Base-by-base conservation (phyloP, 2,113 vertebrate genomes). In the Sceloporus tristichus region DNA sequence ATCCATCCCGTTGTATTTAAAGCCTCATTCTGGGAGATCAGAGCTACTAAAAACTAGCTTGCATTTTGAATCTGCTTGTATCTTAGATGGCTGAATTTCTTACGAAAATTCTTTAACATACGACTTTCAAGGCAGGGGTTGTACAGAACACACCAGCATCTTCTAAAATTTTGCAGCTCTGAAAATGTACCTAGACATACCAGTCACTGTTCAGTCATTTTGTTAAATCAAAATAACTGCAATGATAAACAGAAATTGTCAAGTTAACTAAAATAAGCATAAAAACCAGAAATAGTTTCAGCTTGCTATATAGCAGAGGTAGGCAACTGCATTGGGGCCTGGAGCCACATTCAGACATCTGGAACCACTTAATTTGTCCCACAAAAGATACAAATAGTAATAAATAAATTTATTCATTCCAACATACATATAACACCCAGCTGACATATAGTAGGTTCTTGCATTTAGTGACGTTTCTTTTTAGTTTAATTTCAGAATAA, bases 11-110 rank as follows among this genome's bases (percentile, higher is more conserved):
- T 89, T 90, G 82, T 0, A 53, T 82, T 95, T 91, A 76, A 92
- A 92, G 84, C 88, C 91, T 95, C 65, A 40, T 79, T 90, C 84
- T 78, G 87, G 56, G 92, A 94, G 94, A 94, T 92, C 92, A 65
- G 83, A 92, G 85, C 80, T 84, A 34, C 77, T 53, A 85, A 85
- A 79, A 89, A 81, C 56, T n/a, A 53, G n/a, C 21, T 76, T 74
- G 27, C 70, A 75, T 89, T 71, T 88, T 92, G 87, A 86, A 82
- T 18, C 40, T 42, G 90, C 81, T 73, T 80, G 79, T 83, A 94
- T 85, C 80, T 79, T 48, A 68, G 5, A n/a, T 4, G 14, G 76
- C 59, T 93, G 34, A 78, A 77, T 90, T 88, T 92, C 66, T 90
- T 70, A 94, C 82, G 90, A 91, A 73, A 27, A 59, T 21, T 88